Percentiles rank a stretch among this genome's conserved stretches.
Evolutionary conservation across 2,113 vertebrate genomes (phyloP).

Genomic region (Baryphthengus martii): DNA sequence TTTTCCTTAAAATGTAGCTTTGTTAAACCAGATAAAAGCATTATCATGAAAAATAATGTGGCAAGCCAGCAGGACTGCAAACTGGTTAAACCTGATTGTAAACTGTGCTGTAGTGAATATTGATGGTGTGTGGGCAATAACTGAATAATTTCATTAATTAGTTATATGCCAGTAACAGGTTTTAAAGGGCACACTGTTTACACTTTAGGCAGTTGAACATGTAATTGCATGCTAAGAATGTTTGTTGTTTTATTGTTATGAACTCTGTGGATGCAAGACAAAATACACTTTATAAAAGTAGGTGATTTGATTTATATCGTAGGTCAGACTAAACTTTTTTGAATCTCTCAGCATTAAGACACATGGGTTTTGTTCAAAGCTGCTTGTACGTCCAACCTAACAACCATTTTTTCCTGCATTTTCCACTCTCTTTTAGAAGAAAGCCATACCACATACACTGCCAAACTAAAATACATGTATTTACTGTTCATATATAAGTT

Average conservation of each 20-base stretch:
- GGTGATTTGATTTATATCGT: neutral
- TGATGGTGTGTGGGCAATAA: neutral
- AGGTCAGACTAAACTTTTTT: neutral
- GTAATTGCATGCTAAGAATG: neutral
- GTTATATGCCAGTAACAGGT: constrained; percentile 5
- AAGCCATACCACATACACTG: neutral
- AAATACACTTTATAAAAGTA: neutral
- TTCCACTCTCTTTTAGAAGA: neutral
- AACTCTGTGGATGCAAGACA: neutral
- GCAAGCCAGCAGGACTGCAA: neutral
- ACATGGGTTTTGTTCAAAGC: neutral
- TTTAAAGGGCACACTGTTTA: neutral
- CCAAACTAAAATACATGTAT: neutral
- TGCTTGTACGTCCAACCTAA: neutral
- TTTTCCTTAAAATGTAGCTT: neutral
- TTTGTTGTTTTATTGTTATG: neutral
- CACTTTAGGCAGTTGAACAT: neutral
- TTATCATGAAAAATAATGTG: constrained; percentile 2
- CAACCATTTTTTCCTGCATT: neutral
- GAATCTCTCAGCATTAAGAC: neutral
- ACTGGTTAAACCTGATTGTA: constrained; percentile 30
- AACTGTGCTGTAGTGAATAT: neutral
- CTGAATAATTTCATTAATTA: constrained; percentile 47
- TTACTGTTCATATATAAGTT: neutral
- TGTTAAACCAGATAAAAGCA: neutral